These are phyloP conservation scores for Sphaeridia pumilis DNA, from an alignment of 2,888 invertebrate genomes.

Conservation along the genomic window DNA sequence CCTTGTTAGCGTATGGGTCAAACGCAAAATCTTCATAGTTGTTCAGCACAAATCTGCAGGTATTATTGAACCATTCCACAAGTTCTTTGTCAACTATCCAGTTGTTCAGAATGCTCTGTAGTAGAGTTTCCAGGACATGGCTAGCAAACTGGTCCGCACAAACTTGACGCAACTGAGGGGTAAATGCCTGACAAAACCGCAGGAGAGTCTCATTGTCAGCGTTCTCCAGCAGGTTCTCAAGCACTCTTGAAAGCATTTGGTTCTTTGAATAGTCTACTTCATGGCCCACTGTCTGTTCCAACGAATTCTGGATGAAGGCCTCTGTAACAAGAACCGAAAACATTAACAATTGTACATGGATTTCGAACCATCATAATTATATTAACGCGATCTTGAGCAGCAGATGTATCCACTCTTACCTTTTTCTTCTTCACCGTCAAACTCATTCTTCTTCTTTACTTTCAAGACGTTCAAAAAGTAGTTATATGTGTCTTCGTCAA, in stretches of 20 bases:
- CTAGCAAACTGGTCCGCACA: slow-evolving; percentile 66
- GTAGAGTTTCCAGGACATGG: slow-evolving; percentile 62
- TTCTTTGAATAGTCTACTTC: slow-evolving; percentile 64
- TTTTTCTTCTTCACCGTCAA: slow-evolving; percentile 59
- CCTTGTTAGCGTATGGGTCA: slow-evolving; percentile 64
- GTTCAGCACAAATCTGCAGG: slow-evolving; percentile 63
- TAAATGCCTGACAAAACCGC: slow-evolving; percentile 51
- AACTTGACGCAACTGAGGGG: slow-evolving; percentile 54
- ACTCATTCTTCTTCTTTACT: slow-evolving; percentile 51
- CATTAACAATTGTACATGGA: background rate
- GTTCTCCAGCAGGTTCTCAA: slow-evolving; percentile 54
- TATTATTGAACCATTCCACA: slow-evolving; percentile 54
- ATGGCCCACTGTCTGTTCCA: slow-evolving; percentile 55
- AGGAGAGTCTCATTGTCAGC: slow-evolving; percentile 47
- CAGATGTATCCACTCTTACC: slow-evolving; percentile 48
- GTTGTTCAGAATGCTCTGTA: slow-evolving; percentile 39
- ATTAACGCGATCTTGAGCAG: background rate
- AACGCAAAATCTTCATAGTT: slow-evolving; percentile 73
- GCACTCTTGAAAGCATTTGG: slow-evolving; percentile 64
- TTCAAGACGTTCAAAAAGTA: slow-evolving; percentile 67
- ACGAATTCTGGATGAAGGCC: slow-evolving; percentile 60
- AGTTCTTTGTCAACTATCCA: slow-evolving; percentile 43
- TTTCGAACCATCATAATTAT: background rate
- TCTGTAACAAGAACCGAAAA: slow-evolving; percentile 42
- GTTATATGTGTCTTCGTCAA: slow-evolving; percentile 60